Evolutionary conservation across 2,888 invertebrate species (phyloP).

Genomic region (Alloscopus bannaensis): DNA sequence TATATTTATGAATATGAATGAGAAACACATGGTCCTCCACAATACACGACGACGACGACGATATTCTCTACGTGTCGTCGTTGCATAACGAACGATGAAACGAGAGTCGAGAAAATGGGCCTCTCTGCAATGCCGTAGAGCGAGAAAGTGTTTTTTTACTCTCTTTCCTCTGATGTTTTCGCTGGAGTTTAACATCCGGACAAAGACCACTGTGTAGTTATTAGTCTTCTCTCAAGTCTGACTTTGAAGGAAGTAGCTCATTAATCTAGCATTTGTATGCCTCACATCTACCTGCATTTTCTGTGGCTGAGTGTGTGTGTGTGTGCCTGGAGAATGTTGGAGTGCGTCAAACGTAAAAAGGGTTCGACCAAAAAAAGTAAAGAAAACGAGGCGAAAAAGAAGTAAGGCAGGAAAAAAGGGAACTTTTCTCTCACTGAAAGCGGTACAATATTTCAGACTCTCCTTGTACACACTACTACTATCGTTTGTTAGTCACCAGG

Average conservation of each 20-base stretch:
- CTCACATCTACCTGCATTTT: slow-evolving; percentile 37
- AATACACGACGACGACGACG: too few relatives aligned
- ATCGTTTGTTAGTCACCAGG: too few relatives aligned
- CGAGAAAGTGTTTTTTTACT: too few relatives aligned
- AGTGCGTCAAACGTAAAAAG: not conserved
- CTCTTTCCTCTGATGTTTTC: slow-evolving; percentile 33
- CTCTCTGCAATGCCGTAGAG: too few relatives aligned
- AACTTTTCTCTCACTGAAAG: too few relatives aligned
- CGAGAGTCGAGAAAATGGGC: too few relatives aligned
- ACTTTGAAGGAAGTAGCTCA: slow-evolving; percentile 65
- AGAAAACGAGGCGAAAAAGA: not conserved
- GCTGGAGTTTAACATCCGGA: slow-evolving; percentile 63
- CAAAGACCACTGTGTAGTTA: slow-evolving; percentile 63
- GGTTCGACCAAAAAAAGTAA: not conserved
- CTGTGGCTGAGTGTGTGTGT: too few relatives aligned
- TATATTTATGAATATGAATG: too few relatives aligned
- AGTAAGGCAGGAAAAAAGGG: not conserved
- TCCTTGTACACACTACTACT: too few relatives aligned
- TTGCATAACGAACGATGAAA: slow-evolving; percentile 56
- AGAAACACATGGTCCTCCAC: too few relatives aligned
- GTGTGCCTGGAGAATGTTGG: slow-evolving; percentile 5
- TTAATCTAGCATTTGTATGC: slow-evolving; percentile 66
- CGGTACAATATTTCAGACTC: too few relatives aligned
- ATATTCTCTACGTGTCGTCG: too few relatives aligned
- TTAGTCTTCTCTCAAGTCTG: slow-evolving; percentile 58